A percentile compares a stretch with the other conserved stretches of the same genome.
These are phyloP conservation scores for Hedya salicella DNA, from an alignment of 2,888 invertebrate genomes.

Conservation along the genomic window DNA sequence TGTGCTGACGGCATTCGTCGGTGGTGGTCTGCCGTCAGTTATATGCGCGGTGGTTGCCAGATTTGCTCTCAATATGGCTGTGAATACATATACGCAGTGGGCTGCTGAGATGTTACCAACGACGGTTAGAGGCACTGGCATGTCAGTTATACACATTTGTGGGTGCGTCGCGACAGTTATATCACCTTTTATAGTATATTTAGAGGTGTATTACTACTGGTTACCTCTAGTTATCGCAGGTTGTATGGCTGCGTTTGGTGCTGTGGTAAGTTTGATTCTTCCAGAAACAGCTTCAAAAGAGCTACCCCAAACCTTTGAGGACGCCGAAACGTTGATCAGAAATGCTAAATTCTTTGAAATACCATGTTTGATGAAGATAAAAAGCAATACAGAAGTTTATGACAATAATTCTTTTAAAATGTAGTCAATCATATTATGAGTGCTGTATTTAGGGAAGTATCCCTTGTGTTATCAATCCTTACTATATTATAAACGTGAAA, in stretches of 20 bases:
- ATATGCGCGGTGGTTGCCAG: slow-evolving; percentile 66
- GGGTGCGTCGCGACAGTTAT: slow-evolving; percentile 64
- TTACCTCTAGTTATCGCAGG: slow-evolving; percentile 65
- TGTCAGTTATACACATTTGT: slow-evolving; percentile 65
- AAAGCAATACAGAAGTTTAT: background rate
- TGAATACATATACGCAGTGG: slow-evolving; percentile 66
- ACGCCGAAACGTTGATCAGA: slow-evolving; percentile 63
- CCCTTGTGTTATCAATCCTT: no score
- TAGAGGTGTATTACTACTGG: slow-evolving; percentile 61
- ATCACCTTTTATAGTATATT: slow-evolving; percentile 71
- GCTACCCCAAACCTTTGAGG: slow-evolving; percentile 73
- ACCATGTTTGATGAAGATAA: slow-evolving; percentile 55
- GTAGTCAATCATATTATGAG: no score
- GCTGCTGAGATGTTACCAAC: slow-evolving; percentile 70
- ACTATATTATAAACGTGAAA: no score
- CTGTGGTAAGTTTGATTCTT: slow-evolving; percentile 56
- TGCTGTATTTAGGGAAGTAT: no score
- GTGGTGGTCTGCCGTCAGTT: slow-evolving; percentile 62
- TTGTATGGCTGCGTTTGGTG: slow-evolving; percentile 54
- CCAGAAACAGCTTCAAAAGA: slow-evolving; percentile 71
- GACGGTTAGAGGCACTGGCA: slow-evolving; percentile 65
- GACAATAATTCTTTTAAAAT: slow-evolving; percentile 13
- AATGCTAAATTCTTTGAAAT: slow-evolving; percentile 62
- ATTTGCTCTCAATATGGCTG: slow-evolving; percentile 66
- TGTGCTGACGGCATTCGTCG: slow-evolving; percentile 59